Evolutionary conservation across 2,113 vertebrate species (phyloP).

Genomic region (Coregonus clupeaformis): DNA sequence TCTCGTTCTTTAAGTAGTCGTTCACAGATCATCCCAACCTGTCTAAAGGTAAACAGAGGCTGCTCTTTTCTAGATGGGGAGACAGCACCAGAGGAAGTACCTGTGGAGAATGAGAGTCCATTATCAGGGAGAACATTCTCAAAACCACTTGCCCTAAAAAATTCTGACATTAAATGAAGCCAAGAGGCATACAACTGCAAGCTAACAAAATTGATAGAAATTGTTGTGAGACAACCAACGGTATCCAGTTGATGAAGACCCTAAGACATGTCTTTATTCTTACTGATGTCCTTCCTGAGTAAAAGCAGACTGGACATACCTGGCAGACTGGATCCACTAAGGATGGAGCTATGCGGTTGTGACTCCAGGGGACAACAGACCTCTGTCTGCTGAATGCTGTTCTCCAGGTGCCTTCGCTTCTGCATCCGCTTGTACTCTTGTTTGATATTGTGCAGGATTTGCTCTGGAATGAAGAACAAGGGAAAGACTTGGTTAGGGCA

Average conservation of each 20-base stretch:
- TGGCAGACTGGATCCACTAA: constrained; percentile 83
- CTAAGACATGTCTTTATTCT: not conserved
- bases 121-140: not conserved
- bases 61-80: constrained; percentile 94
- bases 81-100: constrained; percentile 81
- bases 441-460: constrained; percentile 99
- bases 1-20: constrained; percentile 96
- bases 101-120: constrained; percentile 45
- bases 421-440: constrained; percentile 98
- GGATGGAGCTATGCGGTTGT: constrained; percentile 80
- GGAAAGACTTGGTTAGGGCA: not conserved
- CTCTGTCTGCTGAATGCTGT: constrained; percentile 84
- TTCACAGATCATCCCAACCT: constrained; percentile 99
- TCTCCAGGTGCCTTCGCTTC: constrained; percentile 95
- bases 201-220: not conserved
- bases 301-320: constrained; percentile 66
- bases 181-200: not conserved
- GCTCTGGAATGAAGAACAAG: constrained; percentile 72
- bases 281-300: not conserved
- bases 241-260: not conserved
- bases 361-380: constrained; percentile 86
- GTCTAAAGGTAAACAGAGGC: constrained; percentile 95
- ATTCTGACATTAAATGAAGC: not conserved
- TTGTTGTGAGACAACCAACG: not conserved
- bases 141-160: not conserved